Evolutionary conservation across 2,888 invertebrate genomes (phyloP).

Genomic region (Pandemis heparana): DNA sequence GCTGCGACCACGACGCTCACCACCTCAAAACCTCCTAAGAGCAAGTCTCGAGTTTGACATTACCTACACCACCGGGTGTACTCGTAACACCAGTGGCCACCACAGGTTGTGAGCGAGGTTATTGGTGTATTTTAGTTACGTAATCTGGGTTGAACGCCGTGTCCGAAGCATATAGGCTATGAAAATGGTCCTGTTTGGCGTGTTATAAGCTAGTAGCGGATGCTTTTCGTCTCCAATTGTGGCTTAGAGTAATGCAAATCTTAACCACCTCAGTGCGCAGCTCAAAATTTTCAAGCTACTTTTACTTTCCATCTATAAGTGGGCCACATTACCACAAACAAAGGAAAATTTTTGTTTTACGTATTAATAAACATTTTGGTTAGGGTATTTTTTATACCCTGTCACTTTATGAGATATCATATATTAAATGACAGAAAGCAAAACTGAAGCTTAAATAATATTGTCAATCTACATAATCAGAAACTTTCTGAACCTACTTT

Average conservation of each 20-base stretch:
- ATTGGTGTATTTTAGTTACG: not conserved
- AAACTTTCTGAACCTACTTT: too few species aligned
- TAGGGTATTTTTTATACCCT: not conserved
- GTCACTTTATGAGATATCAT: not conserved
- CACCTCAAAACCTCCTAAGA: conserved; percentile 74
- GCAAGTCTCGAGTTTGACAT: not conserved
- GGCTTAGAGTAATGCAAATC: not conserved
- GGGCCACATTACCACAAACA: not conserved
- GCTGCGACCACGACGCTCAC: conserved; percentile 89
- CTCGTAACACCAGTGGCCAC: not conserved
- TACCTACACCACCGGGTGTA: not conserved
- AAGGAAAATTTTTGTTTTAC: not conserved
- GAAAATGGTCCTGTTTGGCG: not conserved
- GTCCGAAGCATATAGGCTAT: not conserved
- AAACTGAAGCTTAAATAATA: too few species aligned
- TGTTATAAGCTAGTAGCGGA: not conserved
- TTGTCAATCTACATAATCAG: too few species aligned
- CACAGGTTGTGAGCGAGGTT: not conserved
- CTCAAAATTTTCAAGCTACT: not conserved
- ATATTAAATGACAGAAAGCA: too few species aligned
- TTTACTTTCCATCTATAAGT: not conserved
- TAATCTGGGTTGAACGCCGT: not conserved
- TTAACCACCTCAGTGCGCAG: not conserved
- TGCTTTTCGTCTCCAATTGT: not conserved
- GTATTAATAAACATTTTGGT: too few species aligned